Base-by-base conservation (phyloP, 2,888 invertebrate genomes). In the Netelia fuscicornis region DNA sequence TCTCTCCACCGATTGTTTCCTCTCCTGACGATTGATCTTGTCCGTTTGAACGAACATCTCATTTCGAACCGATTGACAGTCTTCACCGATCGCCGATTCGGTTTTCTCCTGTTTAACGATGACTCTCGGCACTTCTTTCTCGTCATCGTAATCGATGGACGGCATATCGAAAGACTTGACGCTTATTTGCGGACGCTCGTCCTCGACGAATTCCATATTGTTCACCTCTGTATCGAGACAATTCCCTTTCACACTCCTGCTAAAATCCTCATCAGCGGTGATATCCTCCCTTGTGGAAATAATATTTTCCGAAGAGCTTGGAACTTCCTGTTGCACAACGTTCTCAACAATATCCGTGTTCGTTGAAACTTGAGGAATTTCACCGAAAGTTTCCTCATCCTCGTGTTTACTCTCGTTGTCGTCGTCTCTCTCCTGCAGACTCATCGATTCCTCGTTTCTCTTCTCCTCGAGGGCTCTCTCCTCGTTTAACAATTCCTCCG, bases 131-230 rank as follows among this genome's bases (percentile, higher is more conserved):
- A 88, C 87, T 44, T 88, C 74, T 2, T 89, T 88, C 5, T 92
- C 90, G n/a, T 93, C 93, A n/a, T 93, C 93, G 64, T 87, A 90
- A 20, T 93, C 92, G 64, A 93, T 92, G 42, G 88, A 90, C 5
- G 93, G 93, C 93, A 93, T 93, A 60, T 93, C 93, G 74, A 93
- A 92, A 0, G 92, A 92, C 42, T 90, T 92, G 1, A 90, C 88
- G 6, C 85, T 86, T 68, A 89, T 86, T 30, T 90, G 89, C 9
- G 88, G 83, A 13, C 84, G 86, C 62, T 85, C 83, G 0, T 75
- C 71, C 1, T 76, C 79, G 30, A 44, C 23, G 9, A 48, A 67
- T 67, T 67, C 76, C 77, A 1, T 65, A n/a, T 52, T 65, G 20
- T 11, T 17, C 5, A 20, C 13, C 23, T 81, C 82, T 0, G 37